Percentiles rank a stretch among this genome's conserved stretches.
These are phyloP conservation scores for Oceanodroma leucorhoa DNA, from an alignment of 2,797 vertebrate species.

Conservation along the genomic window DNA sequence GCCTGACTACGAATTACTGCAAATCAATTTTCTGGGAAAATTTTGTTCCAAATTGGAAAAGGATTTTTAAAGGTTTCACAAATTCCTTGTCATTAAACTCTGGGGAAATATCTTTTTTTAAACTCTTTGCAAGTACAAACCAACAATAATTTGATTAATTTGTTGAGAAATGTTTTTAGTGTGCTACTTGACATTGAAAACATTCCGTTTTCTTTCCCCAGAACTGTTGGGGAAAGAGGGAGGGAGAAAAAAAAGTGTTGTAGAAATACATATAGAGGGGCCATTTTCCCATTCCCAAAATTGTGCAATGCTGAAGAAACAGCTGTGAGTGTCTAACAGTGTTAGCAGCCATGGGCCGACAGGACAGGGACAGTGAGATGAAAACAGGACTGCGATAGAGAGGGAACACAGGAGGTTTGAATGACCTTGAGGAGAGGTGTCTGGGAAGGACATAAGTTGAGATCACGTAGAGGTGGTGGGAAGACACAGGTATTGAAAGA, in stretches of 20 bases:
- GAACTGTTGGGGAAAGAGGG: background rate
- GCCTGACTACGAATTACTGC: background rate
- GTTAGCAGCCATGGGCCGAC: background rate
- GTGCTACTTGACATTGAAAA: background rate
- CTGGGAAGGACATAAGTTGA: background rate
- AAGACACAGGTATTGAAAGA: background rate
- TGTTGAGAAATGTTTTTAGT: background rate
- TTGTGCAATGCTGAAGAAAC: background rate
- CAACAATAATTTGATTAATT: background rate
- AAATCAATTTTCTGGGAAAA: background rate
- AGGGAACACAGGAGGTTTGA: slow-evolving; percentile 13
- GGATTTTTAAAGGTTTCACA: background rate
- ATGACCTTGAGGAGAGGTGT: slow-evolving; percentile 16
- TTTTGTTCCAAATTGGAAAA: background rate
- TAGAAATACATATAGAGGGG: background rate
- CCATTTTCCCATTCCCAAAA: background rate
- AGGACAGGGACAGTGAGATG: slow-evolving; percentile 33
- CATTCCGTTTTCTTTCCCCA: background rate
- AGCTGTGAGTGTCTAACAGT: background rate
- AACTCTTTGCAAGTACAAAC: background rate
- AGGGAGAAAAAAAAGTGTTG: background rate
- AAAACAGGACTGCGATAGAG: background rate
- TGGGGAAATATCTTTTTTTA: background rate
- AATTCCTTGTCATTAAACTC: background rate
- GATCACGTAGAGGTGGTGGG: background rate